Base-by-base conservation (phyloP, 2,113 vertebrate species). In the Alectura lathami region DNA sequence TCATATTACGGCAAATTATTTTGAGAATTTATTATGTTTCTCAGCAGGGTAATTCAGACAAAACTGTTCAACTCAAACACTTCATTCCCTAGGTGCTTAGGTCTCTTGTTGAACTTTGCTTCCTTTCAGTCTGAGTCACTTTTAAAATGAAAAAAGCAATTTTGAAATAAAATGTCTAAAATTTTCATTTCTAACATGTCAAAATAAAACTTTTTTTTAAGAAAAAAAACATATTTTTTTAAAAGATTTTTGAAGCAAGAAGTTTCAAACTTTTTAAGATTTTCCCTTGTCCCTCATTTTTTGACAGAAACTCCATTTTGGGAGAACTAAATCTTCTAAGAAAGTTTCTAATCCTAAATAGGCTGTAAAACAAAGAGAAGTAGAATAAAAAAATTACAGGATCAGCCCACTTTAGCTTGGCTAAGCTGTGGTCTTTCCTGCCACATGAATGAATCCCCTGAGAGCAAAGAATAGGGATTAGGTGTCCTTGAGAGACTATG, bases 401-500 rank as follows among this genome's bases (percentile, higher is more conserved):
- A 91, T 68, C 76, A 93, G 80, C 53, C 79, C 48, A 15, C 14
- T 30, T 17, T 2, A 29, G 73, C n/a, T 86, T 75, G 42, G 36
- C 26, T 17, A 82, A 91, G 51, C 12, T 48, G 17, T 17, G 22
- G 32, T 47, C 72, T 95, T 75, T 77, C 77, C 89, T 50, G 40
- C 48, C 47, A 17, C 17, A 24, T 59, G 76, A 89, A 70, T 79
- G 62, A 45, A 48, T 11, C 26, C 24, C 54, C 77, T 38, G 26
- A 47, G n/a, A 86, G 47, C 53, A 84, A 83, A 48, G 59, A 51
- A 75, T 47, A 38, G 34, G 38, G 62, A 70, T n/a, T 45, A 72
- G 12, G 6, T 75, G 86, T 91, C 95, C 67, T 89, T 96, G 89
- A 95, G 79, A 75, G 89, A 82, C 38, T 62, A 20, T 43, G 26